A percentile compares a stretch with the other conserved stretches of the same genome.
Evolutionary conservation across 2,797 vertebrate species (phyloP).

Genomic region (Falco naumanni): DNA sequence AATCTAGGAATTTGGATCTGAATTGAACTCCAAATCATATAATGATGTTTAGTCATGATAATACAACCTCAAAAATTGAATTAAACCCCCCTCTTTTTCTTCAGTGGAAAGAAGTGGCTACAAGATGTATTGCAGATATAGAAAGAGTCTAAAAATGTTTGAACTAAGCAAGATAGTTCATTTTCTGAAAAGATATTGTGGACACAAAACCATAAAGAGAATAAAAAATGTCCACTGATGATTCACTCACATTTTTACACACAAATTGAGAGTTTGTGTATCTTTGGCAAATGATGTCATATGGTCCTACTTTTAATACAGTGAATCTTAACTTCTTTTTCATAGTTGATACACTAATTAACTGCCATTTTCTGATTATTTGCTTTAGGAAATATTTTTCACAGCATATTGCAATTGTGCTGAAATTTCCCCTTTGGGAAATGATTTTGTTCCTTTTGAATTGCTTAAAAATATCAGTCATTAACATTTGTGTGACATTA

Average conservation of each 20-base stretch:
- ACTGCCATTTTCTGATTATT: background rate
- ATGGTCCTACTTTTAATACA: background rate
- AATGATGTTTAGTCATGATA: background rate
- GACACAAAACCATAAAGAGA: background rate
- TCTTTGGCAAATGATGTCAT: background rate
- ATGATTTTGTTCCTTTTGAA: background rate
- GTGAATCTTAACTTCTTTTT: background rate
- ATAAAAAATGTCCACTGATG: background rate
- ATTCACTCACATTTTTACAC: background rate
- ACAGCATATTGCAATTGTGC: background rate
- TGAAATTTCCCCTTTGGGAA: background rate
- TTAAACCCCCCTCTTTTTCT: background rate
- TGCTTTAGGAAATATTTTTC: background rate
- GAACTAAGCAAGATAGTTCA: background rate
- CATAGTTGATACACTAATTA: background rate
- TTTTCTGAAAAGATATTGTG: background rate
- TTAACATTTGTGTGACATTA: background rate
- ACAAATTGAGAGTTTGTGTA: background rate
- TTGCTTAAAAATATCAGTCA: background rate
- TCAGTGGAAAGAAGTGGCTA: background rate
- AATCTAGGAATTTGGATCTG: background rate
- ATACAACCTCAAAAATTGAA: background rate
- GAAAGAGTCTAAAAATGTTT: background rate
- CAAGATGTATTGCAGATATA: background rate
- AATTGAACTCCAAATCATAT: background rate